Base-by-base conservation (phyloP, 2,113 vertebrate genomes). In the Phodopus roborovskii region DNA sequence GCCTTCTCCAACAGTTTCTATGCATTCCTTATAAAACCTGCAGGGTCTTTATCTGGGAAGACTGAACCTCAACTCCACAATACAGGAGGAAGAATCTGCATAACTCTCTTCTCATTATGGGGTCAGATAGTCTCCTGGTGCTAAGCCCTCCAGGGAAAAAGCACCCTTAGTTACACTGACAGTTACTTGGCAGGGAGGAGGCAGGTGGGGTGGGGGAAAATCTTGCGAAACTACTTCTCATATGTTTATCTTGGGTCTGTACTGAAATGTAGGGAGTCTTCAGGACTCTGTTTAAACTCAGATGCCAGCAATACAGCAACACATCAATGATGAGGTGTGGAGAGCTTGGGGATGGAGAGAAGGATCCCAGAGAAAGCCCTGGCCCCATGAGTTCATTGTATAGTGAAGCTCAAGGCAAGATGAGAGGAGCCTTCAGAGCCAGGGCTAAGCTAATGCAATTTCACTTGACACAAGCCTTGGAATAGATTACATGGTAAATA, bases 91-190 rank as follows among this genome's bases (percentile, higher is more conserved):
- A 97, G 95, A 78, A 71, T 11, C 83, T 4, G 74, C 48, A 62
- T 8, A 4, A 86, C 48, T 53, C 87, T 20, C 36, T 36, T 75
- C 36, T 70, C 73, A 89, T 26, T 16, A 26, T 90, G 56, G 87
- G 60, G 62, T 93, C 79, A 90, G 94, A 77, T 50, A 96, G 58
- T 28, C 13, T 17, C 92, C 45, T 48, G 75, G 75, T 17, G 75
- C 53, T 30, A 88, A 75, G 56, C 7, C 60, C 73, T 95, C 88
- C n/a, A 93, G 95, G 73, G 48, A 96, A 77, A 64, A 88, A 86
- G n/a, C 75, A 91, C 58, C 66, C 26, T 73, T 94, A 64, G 39
- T 56, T 82, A 79, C 74, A 64, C 0, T 62, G 81, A 94, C 42
- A 92, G 93, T 33, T 77, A n/a, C 53, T 87, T 66, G 88, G 7